These are phyloP conservation scores for Eumaeus atala DNA, from an alignment of 1,140 invertebrate genomes.

Conservation along the genomic window DNA sequence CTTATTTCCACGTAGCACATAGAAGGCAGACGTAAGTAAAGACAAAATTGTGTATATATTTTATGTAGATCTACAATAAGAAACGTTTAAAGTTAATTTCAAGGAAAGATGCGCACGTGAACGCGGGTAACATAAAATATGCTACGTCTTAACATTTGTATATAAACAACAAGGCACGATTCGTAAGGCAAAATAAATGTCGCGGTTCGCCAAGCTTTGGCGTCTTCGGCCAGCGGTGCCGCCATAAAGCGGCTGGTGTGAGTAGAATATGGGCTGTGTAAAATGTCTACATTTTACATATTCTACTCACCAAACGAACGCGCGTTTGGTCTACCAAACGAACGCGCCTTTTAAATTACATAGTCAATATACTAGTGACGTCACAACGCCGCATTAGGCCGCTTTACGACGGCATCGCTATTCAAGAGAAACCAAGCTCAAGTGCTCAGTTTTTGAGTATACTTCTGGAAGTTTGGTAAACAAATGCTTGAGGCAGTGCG, in stretches of 20 bases:
- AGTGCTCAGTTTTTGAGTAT: neutral
- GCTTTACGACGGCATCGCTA: too few relatives aligned
- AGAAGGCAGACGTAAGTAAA: neutral
- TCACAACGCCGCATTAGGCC: too few relatives aligned
- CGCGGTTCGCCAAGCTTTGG: neutral
- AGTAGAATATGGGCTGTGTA: too few relatives aligned
- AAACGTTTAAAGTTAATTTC: slow-evolving; percentile 4
- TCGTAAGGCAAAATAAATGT: slow-evolving; percentile 16
- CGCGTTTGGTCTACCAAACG: too few relatives aligned
- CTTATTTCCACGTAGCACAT: neutral
- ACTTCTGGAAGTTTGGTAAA: slow-evolving; percentile 10
- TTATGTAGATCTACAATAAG: slow-evolving; percentile 7
- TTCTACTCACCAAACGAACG: too few relatives aligned
- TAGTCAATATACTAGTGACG: too few relatives aligned
- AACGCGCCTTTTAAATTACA: too few relatives aligned
- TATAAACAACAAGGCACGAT: slow-evolving; percentile 19
- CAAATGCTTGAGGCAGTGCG: slow-evolving; percentile 53
- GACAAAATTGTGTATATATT: neutral
- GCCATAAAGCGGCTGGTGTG: too few relatives aligned
- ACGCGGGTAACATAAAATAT: neutral
- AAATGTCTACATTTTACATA: too few relatives aligned
- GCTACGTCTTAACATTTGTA: slow-evolving; percentile 5
- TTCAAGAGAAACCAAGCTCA: too few relatives aligned
- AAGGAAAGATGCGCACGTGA: neutral
- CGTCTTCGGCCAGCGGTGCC: too few relatives aligned